Evolutionary conservation across 2,888 invertebrate species (phyloP).

Genomic region (Himalopsyche tibetana): DNA sequence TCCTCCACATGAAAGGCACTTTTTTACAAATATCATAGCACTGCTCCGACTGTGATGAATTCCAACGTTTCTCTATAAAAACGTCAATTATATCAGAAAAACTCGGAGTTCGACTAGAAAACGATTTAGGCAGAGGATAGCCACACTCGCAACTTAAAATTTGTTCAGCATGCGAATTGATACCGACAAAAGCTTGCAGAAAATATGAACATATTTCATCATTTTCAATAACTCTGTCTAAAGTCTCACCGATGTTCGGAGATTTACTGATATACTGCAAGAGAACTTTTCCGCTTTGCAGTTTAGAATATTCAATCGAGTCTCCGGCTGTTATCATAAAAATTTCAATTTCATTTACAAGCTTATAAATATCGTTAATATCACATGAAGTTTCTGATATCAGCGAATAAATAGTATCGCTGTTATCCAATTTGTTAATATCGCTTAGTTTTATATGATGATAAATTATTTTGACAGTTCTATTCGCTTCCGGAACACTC

Average conservation of each 20-base stretch:
- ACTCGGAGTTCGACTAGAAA: slow-evolving; percentile 72
- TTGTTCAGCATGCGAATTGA: slow-evolving; percentile 74
- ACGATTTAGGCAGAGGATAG: slow-evolving; percentile 77
- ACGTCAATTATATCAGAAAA: slow-evolving; percentile 78
- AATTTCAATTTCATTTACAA: slow-evolving; percentile 72
- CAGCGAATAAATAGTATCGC: slow-evolving; percentile 70
- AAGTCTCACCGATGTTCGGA: slow-evolving; percentile 68
- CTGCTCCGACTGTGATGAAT: slow-evolving; percentile 71
- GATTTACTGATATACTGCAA: slow-evolving; percentile 71
- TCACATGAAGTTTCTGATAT: slow-evolving; percentile 73
- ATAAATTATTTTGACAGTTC: slow-evolving; percentile 60
- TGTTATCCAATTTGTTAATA: slow-evolving; percentile 60
- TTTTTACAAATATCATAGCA: slow-evolving; percentile 77
- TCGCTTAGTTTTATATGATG: slow-evolving; percentile 61
- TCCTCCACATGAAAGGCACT: slow-evolving; percentile 81
- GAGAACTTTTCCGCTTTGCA: slow-evolving; percentile 67
- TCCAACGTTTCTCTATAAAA: slow-evolving; percentile 76
- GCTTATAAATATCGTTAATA: slow-evolving; percentile 73
- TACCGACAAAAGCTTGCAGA: slow-evolving; percentile 78
- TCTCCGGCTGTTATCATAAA: slow-evolving; percentile 70
- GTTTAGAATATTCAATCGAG: slow-evolving; percentile 49
- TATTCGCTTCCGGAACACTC: slow-evolving; percentile 50
- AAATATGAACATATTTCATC: slow-evolving; percentile 75
- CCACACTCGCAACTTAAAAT: slow-evolving; percentile 78
- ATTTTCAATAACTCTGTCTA: slow-evolving; percentile 71